These are phyloP conservation scores for Ophonus ardosiacus DNA, from an alignment of 2,888 invertebrate species.

Conservation along the genomic window DNA sequence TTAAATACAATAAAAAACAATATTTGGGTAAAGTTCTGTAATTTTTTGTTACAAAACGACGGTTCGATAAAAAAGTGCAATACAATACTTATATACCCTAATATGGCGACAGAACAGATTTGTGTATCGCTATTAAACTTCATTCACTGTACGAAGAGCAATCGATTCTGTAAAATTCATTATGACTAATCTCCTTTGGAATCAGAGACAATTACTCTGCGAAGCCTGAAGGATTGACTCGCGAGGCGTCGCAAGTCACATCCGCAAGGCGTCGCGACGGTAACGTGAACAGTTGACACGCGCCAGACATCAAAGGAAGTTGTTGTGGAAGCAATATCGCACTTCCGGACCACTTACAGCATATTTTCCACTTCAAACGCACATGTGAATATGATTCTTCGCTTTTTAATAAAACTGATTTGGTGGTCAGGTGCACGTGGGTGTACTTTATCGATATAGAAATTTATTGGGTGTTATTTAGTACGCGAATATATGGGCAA, in stretches of 20 bases:
- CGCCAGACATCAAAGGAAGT: neutral
- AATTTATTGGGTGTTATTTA: neutral
- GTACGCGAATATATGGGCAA: too few relatives aligned
- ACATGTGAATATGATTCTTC: neutral
- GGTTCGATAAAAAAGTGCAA: too few relatives aligned
- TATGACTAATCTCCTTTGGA: too few relatives aligned
- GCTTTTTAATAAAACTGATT: neutral
- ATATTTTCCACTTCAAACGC: neutral
- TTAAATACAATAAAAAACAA: too few relatives aligned
- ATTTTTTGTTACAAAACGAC: too few relatives aligned
- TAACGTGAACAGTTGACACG: neutral
- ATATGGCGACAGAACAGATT: too few relatives aligned
- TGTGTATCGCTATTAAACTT: too few relatives aligned
- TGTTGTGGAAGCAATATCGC: constrained; percentile 28
- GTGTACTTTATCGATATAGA: neutral
- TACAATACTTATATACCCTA: too few relatives aligned
- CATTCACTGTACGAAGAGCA: too few relatives aligned
- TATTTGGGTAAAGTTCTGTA: too few relatives aligned
- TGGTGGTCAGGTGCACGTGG: neutral
- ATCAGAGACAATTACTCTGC: neutral
- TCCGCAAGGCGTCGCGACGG: neutral
- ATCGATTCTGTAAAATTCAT: too few relatives aligned
- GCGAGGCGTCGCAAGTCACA: neutral
- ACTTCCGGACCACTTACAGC: constrained; percentile 2
- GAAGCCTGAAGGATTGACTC: constrained; percentile 7